phyloP scores from a whole-genome alignment of 1,140 invertebrate genomes.

The Ylistrum balloti region DNA sequence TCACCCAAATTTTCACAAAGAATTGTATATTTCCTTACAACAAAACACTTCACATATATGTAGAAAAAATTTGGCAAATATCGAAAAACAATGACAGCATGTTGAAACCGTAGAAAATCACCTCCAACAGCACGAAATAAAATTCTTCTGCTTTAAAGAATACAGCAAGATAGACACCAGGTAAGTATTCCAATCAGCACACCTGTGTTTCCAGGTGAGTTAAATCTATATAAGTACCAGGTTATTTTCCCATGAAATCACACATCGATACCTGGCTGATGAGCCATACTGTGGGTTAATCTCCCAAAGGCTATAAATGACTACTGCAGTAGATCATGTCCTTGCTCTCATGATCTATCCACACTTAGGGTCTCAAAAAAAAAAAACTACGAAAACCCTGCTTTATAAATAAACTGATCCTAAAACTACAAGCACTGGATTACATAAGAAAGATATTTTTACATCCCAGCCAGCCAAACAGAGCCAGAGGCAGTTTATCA shows the following conservation, averaged over 20 bases:
- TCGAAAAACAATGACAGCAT: slow-evolving; percentile 18
- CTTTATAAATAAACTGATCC: slow-evolving; percentile 34
- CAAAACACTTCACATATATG: neutral
- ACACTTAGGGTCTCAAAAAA: neutral
- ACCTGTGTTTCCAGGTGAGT: neutral
- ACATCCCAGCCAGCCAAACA: neutral
- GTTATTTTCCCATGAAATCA: neutral
- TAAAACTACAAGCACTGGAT: slow-evolving; percentile 26
- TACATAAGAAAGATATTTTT: neutral
- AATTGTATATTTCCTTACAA: neutral
- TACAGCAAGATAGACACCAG: neutral
- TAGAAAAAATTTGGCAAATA: neutral
- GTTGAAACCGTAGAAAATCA: neutral
- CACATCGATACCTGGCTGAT: neutral
- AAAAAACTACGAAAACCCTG: neutral
- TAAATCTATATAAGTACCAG: slow-evolving; percentile 26
- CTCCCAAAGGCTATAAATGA: neutral
- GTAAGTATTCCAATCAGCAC: neutral
- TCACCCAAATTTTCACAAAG: neutral
- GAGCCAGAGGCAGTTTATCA: slow-evolving; percentile 26
- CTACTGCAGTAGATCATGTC: neutral
- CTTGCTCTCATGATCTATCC: neutral
- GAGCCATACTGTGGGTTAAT: slow-evolving; percentile 10
- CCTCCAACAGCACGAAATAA: neutral
- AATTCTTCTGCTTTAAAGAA: neutral